Percentiles rank a stretch among this genome's conserved stretches.
Conservation (phyloP, 2,797 vertebrate species). For the Nannoperca australis region DNA sequence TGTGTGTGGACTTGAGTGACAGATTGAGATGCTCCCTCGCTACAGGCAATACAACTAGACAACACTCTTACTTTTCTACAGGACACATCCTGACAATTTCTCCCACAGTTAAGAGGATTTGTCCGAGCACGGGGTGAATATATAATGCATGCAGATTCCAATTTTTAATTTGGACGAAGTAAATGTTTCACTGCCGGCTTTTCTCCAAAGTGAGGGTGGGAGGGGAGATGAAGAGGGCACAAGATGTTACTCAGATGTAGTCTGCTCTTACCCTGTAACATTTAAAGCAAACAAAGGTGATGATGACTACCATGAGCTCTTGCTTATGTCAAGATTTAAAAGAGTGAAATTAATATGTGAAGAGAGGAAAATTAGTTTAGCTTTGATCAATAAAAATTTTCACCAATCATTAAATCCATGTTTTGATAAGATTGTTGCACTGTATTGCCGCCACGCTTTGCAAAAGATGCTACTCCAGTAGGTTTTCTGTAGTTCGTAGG, state of each 20-base stretch:
- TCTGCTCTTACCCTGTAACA: constrained; percentile 13
- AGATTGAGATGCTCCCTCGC: constrained; percentile 83
- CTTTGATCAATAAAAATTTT: not conserved
- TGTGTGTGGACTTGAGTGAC: constrained; percentile 72
- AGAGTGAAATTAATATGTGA: not conserved
- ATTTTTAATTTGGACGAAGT: constrained; percentile 84
- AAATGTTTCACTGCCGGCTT: constrained; percentile 88
- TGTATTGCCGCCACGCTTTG: not conserved
- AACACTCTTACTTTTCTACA: constrained; percentile 79
- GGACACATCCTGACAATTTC: constrained; percentile 85
- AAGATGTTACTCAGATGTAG: constrained; percentile 47
- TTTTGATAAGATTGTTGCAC: not conserved
- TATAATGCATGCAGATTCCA: constrained; percentile 86
- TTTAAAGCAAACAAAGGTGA: constrained; percentile 20
- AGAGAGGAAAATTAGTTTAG: not conserved
- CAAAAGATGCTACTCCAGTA: not conserved
- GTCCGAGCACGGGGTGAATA: constrained; percentile 87
- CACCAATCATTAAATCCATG: not conserved
- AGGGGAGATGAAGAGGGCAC: constrained; percentile 25
- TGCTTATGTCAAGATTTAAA: not conserved
- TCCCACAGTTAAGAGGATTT: constrained; percentile 86
- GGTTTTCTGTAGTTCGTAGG: not conserved
- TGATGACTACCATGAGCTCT: not conserved
- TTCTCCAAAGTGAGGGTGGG: constrained; percentile 66
- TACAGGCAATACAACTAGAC: constrained; percentile 80